Evolutionary conservation across 2,797 vertebrate species (phyloP).

Genomic region (Syngnathus rostellatus): DNA sequence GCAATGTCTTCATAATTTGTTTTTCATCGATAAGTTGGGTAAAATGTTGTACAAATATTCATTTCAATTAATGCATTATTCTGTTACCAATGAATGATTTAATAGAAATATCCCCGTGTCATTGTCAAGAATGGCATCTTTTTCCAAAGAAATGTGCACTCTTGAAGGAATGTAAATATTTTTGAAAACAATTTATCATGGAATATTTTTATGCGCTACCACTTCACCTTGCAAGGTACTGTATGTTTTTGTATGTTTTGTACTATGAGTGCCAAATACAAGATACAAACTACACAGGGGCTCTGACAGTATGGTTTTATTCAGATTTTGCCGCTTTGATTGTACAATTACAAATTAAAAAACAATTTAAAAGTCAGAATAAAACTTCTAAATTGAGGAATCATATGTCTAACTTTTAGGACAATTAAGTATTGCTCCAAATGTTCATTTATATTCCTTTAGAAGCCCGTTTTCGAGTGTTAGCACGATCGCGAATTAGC

Average conservation of each 20-base stretch:
- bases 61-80: background rate
- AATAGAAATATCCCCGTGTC: background rate
- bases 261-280: slow-evolving; percentile 58
- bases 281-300: slow-evolving; percentile 38
- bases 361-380: too few relatives aligned
- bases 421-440: too few relatives aligned
- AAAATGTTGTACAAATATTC: background rate
- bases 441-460: too few relatives aligned
- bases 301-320: slow-evolving; percentile 2
- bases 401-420: too few relatives aligned
- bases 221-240: slow-evolving; percentile 46
- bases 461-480: too few relatives aligned
- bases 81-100: background rate
- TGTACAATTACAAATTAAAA: background rate
- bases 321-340: background rate
- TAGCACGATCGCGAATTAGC: too few relatives aligned
- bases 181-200: slow-evolving; percentile 19
- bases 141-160: slow-evolving; percentile 37
- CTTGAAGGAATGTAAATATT: slow-evolving; percentile 57
- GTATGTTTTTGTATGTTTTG: slow-evolving; percentile 40
- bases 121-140: slow-evolving; percentile 15
- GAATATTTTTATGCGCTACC: slow-evolving; percentile 44
- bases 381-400: too few relatives aligned
- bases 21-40: background rate
- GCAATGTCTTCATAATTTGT: background rate